Evolutionary conservation across 1,140 invertebrate genomes (phyloP), one percentile per base, ranked within the genome.

Genomic region (Bombus ignitus): DNA sequence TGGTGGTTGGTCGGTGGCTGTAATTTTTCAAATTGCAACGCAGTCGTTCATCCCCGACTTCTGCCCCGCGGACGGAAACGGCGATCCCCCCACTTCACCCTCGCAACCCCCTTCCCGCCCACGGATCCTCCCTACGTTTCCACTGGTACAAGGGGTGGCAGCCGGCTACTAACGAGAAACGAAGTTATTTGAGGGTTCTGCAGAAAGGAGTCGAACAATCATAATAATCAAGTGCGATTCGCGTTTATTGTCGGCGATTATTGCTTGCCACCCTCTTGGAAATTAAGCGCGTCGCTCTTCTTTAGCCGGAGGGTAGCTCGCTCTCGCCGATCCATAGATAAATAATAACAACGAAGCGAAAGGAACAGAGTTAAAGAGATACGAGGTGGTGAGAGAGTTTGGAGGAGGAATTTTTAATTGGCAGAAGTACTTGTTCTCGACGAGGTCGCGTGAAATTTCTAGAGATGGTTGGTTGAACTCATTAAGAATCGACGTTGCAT

Each of bases 151-250:
- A 90, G 89, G 88, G 89, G 80, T 82, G 87, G 90, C 90, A 85
- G 83, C 88, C 80, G 90, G 91, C 89, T 91, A 92, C 94, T 94
- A 94, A 94, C 92, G 92, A 94, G 93, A 94, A 94, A 93, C 87
- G 83, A 93, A 94, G 92, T 94, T 94, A 94, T 94, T 94, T 93
- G 92, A 93, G 94, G 94, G 93, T 92, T 90, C 86, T 79, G 82
- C 88, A 91, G 91, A 94, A 93, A 94, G 93, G 91, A 93, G 91
- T 92, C 89, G 93, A 92, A 94, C 93, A 94, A 94, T 95, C 91
- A 94, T 94, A 94, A 94, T 95, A 95, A 95, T 95, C 94, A 94
- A 94, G 93, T 93, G 91, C 93, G 92, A 93, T 94, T 94, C 93
- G 91, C 93, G 89, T 94, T 94, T 92, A 94, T 94, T 93, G 93